Evolutionary conservation across 2,797 vertebrate species (phyloP), one percentile per base, ranked within the genome.

Genomic region (Labeo calbasu): DNA sequence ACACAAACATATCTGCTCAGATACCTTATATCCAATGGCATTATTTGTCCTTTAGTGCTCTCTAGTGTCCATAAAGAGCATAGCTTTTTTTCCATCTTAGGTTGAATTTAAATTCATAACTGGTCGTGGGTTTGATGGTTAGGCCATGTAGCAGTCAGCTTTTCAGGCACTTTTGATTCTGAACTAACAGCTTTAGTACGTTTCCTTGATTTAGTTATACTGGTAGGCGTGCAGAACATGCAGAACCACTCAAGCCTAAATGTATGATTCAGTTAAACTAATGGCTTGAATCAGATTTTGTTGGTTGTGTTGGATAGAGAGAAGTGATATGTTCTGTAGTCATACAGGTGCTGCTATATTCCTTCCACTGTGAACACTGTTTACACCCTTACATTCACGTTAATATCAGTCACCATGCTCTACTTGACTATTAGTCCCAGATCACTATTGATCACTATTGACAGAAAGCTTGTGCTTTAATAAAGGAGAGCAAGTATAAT

Each of bases 241-340:
- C 73, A 59, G 36, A 77, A 6, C 8, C 36, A 59, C 53, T 46
- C 14, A 25, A 77, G 9, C 55, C 9, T 59, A 63, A 28, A 53
- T 65, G 40, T 51, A 55, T 55, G 81, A 88, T 86, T 86, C 23
- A 59, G 15, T 86, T 73, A 69, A 83, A 65, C 23, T 63, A 81
- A 88, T 84, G 86, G 68, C 66, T 78, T 79, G 32, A 78, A 81
- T 66, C 28, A 83, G 55, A 82, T 76, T 65, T 82, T 40, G 32
- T 75, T 4, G 15, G 81, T 80, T 76, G 75, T 36, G 43, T 7
- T 43, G 65, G n/a, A 73, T 63, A 15, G 50, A 25, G 61, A 23
- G 72, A 36, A 5, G 5, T 21, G 17, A 28, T 77, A 77, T 63
- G 55, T 15, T 82, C 46, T 75, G 46, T 50, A 51, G 51, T 69